phyloP scores from a whole-genome alignment of 1,140 invertebrate species.

The Scaptomyza graminum region DNA sequence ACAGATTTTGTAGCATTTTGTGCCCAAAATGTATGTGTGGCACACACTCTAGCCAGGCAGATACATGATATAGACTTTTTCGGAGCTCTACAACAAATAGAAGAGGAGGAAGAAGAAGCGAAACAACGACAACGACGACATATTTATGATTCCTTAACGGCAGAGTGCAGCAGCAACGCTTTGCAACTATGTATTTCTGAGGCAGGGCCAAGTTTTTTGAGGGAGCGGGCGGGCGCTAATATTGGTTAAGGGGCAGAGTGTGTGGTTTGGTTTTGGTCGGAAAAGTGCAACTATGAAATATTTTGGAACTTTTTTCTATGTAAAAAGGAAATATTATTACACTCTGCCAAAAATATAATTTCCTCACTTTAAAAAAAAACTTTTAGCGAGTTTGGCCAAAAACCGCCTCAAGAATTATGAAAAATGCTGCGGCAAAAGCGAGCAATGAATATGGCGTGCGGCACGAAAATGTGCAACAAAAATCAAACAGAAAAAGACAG shows the following conservation, averaged over 20 bases:
- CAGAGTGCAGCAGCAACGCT: constrained; percentile 5
- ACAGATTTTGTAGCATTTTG: constrained; percentile 81
- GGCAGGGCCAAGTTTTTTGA: constrained; percentile 26
- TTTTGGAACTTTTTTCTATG: constrained; percentile 51
- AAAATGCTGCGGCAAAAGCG: constrained; percentile 68
- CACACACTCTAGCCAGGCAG: constrained; percentile 23
- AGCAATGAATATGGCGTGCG: constrained; percentile 71
- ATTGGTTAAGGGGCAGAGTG: not conserved
- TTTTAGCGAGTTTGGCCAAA: constrained; percentile 53
- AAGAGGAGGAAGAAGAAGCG: not conserved
- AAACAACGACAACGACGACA: constrained; percentile 54
- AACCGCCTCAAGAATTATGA: constrained; percentile 79
- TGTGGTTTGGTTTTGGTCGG: constrained; percentile 19
- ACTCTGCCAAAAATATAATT: constrained; percentile 75
- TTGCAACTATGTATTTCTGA: constrained; percentile 56
- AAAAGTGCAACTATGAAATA: constrained; percentile 79
- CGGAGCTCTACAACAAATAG: constrained; percentile 2
- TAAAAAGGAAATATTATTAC: constrained; percentile 73
- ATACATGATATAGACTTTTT: constrained; percentile 70
- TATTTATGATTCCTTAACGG: constrained; percentile 67
- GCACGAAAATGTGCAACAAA: constrained; percentile 74
- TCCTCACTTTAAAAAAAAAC: constrained; percentile 61
- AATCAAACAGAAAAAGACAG: constrained; percentile 41
- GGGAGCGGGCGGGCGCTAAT: not conserved
- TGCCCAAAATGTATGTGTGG: constrained; percentile 74